A percentile compares a stretch with the other conserved stretches of the same genome.
phyloP scores from a whole-genome alignment of 2,888 invertebrate genomes.

The Morpho achilles region DNA sequence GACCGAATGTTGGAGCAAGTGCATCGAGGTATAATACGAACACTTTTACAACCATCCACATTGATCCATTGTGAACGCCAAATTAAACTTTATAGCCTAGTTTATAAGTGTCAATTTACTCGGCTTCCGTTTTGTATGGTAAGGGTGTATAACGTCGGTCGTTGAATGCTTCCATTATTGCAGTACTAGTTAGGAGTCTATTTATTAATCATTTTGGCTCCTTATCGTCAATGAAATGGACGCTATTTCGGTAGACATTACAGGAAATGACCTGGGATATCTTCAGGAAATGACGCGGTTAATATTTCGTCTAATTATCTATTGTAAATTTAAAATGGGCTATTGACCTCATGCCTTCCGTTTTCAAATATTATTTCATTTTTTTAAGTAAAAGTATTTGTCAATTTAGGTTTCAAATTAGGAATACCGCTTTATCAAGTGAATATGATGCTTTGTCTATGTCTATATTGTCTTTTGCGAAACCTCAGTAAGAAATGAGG shows the following conservation, averaged over 20 bases:
- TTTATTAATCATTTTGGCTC: slow-evolving; percentile 23
- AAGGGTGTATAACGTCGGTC: slow-evolving; percentile 8
- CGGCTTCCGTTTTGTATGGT: neutral
- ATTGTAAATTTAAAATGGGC: neutral
- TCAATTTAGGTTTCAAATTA: too few relatives aligned
- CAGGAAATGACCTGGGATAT: slow-evolving; percentile 21
- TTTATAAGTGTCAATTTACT: slow-evolving; percentile 1
- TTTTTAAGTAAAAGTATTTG: too few relatives aligned
- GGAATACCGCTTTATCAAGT: too few relatives aligned
- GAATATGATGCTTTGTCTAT: too few relatives aligned
- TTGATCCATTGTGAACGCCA: slow-evolving; percentile 4
- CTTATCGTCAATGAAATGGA: slow-evolving; percentile 19
- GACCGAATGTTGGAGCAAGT: slow-evolving; percentile 41
- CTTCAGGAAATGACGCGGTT: slow-evolving; percentile 10
- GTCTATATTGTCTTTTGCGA: too few relatives aligned
- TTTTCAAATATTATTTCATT: too few relatives aligned
- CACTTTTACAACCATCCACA: slow-evolving; percentile 8
- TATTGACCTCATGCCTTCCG: too few relatives aligned
- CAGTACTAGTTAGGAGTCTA: slow-evolving; percentile 18
- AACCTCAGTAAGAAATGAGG: too few relatives aligned
- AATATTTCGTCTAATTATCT: slow-evolving; percentile 1
- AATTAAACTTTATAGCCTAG: neutral
- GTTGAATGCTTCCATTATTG: slow-evolving; percentile 23
- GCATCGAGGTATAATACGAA: slow-evolving; percentile 41
- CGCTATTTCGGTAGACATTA: slow-evolving; percentile 3